phyloP scores from a whole-genome alignment of 2,797 vertebrate genomes.

The Nasua narica region DNA sequence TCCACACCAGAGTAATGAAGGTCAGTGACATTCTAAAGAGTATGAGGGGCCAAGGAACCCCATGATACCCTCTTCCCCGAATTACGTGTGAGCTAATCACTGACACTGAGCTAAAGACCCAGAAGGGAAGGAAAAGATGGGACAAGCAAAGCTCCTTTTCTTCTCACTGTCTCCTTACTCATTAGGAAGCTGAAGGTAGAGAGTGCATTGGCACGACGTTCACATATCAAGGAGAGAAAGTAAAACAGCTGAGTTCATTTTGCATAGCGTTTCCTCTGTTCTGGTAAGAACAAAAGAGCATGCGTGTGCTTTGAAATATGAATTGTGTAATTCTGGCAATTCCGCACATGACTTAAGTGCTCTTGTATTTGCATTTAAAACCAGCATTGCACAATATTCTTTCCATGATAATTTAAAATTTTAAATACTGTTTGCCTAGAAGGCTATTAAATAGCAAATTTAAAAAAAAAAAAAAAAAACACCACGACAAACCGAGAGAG shows the following conservation, averaged over 20 bases:
- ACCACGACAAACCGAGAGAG: background rate
- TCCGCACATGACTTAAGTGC: no score
- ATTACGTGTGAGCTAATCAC: background rate
- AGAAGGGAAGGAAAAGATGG: background rate
- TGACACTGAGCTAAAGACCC: background rate
- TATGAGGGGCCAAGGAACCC: background rate
- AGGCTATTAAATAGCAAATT: background rate
- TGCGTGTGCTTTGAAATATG: fast-evolving
- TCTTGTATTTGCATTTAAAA: background rate
- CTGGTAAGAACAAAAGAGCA: background rate
- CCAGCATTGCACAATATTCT: background rate
- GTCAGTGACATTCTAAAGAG: background rate
- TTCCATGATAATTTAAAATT: background rate
- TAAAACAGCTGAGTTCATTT: no score
- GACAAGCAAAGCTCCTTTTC: no score
- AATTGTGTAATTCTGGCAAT: background rate
- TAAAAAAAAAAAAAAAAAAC: background rate
- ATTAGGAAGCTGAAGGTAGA: background rate
- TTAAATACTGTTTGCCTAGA: background rate
- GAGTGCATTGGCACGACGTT: fast-evolving
- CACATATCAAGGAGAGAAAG: fast-evolving
- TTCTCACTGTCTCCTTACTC: background rate
- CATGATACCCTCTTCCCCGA: fast-evolving
- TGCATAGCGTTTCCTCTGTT: background rate
- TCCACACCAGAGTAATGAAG: background rate